Conservation (phyloP, 2,888 invertebrate species). For the Himalopsyche kuldschensis region DNA sequence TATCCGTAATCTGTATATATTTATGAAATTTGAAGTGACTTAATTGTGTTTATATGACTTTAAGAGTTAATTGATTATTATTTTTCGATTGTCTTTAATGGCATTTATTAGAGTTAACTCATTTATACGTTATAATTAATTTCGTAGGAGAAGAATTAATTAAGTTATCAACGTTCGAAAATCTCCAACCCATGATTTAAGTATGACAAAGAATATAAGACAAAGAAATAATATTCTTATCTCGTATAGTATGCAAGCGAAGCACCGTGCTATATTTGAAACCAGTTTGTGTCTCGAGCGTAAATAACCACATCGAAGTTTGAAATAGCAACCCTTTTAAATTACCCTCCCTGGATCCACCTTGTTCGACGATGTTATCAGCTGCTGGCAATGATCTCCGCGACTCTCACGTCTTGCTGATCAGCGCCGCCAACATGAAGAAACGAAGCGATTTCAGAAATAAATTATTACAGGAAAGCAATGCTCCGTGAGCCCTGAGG, state of each 20-base stretch:
- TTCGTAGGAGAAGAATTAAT: too few relatives aligned
- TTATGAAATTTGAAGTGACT: too few relatives aligned
- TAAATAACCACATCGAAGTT: not conserved
- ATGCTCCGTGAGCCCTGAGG: slow-evolving; percentile 12
- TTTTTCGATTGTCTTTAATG: too few relatives aligned
- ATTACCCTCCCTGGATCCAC: not conserved
- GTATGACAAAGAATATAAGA: too few relatives aligned
- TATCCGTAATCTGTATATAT: too few relatives aligned
- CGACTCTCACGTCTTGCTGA: slow-evolving; percentile 25
- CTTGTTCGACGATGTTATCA: not conserved
- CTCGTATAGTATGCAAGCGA: not conserved
- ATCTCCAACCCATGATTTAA: too few relatives aligned
- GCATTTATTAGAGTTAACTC: too few relatives aligned
- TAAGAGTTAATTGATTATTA: too few relatives aligned
- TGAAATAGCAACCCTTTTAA: not conserved
- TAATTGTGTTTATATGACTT: too few relatives aligned
- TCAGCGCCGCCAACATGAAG: slow-evolving; percentile 1
- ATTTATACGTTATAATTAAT: too few relatives aligned
- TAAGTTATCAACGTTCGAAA: too few relatives aligned
- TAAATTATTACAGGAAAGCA: slow-evolving; percentile 25
- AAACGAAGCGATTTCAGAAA: slow-evolving; percentile 6
- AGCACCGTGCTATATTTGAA: not conserved
- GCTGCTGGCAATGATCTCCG: slow-evolving; percentile 10
- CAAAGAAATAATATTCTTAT: too few relatives aligned
- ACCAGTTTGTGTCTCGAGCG: not conserved